Conservation (phyloP, 2,797 vertebrate species). For the Zenarchopterus dispar region DNA sequence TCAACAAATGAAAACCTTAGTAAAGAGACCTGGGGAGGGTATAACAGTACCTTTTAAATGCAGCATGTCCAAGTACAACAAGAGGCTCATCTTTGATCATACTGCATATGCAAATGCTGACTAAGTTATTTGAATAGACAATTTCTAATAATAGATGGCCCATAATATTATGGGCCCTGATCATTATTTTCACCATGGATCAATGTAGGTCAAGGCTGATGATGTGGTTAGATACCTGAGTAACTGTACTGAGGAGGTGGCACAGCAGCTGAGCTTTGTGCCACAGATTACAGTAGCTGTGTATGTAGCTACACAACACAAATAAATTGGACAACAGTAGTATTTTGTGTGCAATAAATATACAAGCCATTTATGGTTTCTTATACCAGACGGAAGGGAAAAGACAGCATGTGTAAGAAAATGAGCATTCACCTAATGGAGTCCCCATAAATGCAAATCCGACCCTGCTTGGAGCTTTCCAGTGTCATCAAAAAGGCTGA, state of each 20-base stretch:
- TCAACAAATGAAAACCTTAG: constrained; percentile 27
- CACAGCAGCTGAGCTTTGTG: constrained; percentile 57
- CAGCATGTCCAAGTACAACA: constrained; percentile 44
- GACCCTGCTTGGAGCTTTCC: constrained; percentile 43
- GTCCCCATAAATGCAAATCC: constrained; percentile 8
- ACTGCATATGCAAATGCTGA: constrained; percentile 16
- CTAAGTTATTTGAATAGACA: constrained; percentile 23
- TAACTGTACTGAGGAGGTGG: constrained; percentile 73
- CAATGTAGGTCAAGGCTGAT: constrained; percentile 69
- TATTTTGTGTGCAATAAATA: constrained; percentile 55
- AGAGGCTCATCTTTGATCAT: constrained; percentile 26
- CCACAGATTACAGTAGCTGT: constrained; percentile 51
- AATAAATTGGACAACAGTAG: constrained; percentile 55
- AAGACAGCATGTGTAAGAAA: constrained; percentile 1
- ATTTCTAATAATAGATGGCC: constrained; percentile 28
- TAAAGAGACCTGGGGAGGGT: constrained; percentile 25
- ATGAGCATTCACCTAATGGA: constrained; percentile 38
- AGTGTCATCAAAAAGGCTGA: constrained; percentile 46
- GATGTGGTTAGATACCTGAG: constrained; percentile 78
- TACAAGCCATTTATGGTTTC: constrained; percentile 16
- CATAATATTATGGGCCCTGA: constrained; percentile 25
- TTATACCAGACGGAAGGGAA: not conserved
- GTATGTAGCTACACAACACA: constrained; percentile 56
- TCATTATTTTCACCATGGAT: constrained; percentile 61
- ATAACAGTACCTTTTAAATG: constrained; percentile 40